Conservation (phyloP, 2,113 vertebrate species). For the Etheostoma spectabile region DNA sequence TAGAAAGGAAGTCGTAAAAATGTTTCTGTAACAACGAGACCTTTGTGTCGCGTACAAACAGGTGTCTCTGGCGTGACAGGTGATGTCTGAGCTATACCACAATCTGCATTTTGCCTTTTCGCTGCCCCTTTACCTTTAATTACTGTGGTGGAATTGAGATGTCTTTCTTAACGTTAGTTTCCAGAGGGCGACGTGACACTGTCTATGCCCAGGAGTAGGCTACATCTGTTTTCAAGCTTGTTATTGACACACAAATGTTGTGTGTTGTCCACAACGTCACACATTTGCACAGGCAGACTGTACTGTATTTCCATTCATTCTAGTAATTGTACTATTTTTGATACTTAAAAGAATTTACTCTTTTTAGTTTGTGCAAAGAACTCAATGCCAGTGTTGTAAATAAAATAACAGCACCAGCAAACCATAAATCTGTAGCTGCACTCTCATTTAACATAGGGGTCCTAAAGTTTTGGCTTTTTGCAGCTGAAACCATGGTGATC, state of each 20-base stretch:
- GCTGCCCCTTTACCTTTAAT: conserved; percentile 24
- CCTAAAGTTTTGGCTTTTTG: conserved; percentile 69
- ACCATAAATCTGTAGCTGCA: conserved; percentile 33
- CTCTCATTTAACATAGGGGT: conserved; percentile 28
- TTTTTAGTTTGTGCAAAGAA: conserved; percentile 7
- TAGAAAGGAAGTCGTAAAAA: neutral
- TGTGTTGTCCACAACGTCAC: conserved; percentile 1
- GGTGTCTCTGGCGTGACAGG: conserved; percentile 69
- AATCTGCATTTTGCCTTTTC: conserved; percentile 69
- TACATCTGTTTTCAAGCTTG: conserved; percentile 17
- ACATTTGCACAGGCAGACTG: conserved; percentile 14
- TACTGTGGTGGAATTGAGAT: conserved; percentile 22
- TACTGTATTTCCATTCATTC: neutral
- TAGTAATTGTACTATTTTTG: neutral
- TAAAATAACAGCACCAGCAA: conserved; percentile 16
- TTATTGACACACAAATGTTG: conserved; percentile 39
- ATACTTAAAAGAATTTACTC: neutral
- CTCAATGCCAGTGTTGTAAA: neutral
- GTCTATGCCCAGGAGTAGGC: conserved; percentile 4
- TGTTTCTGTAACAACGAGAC: conserved; percentile 28
- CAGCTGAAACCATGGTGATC: conserved; percentile 74
- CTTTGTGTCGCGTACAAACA: conserved; percentile 56
- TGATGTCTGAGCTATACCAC: conserved; percentile 71
- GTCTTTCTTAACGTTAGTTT: conserved; percentile 1
- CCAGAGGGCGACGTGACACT: neutral